A percentile compares a stretch with the other conserved stretches of the same genome.
Evolutionary conservation across 2,888 invertebrate species (phyloP).

Genomic region (Lottia scabra): DNA sequence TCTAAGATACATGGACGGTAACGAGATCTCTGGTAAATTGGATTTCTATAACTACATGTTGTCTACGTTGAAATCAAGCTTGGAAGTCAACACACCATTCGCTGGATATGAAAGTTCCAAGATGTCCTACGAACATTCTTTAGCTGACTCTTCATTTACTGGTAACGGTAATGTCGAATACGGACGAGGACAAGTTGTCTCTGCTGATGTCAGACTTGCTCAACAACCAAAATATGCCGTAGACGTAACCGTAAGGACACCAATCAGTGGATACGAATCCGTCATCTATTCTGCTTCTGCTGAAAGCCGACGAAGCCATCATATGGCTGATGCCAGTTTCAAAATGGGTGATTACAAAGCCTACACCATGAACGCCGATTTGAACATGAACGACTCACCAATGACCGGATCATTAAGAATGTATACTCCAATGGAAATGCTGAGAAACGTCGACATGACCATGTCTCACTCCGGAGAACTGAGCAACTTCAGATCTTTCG

Average conservation of each 20-base stretch:
- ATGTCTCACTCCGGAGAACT: not conserved
- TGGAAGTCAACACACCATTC: slow-evolving; percentile 28
- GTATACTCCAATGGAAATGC: not conserved
- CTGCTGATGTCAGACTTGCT: not conserved
- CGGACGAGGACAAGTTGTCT: not conserved
- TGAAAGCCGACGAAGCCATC: not conserved
- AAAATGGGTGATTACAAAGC: not conserved
- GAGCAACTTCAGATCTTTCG: slow-evolving; percentile 11
- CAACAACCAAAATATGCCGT: slow-evolving; percentile 13
- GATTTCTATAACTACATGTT: slow-evolving; percentile 23
- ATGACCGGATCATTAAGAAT: not conserved
- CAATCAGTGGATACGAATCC: slow-evolving; percentile 30
- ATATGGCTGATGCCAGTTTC: not conserved
- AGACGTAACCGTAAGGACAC: slow-evolving; percentile 36
- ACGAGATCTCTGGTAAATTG: slow-evolving; percentile 23
- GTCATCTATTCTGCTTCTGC: not conserved
- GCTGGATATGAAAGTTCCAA: slow-evolving; percentile 15
- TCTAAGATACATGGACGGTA: slow-evolving; percentile 17
- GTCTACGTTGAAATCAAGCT: slow-evolving; percentile 23
- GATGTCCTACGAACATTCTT: slow-evolving; percentile 23
- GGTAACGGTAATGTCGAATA: not conserved
- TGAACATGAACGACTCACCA: not conserved
- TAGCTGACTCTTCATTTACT: not conserved
- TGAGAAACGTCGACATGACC: not conserved
- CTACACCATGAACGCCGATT: not conserved